Conservation (phyloP, 2,888 invertebrate genomes). For the Pammene aurita region DNA sequence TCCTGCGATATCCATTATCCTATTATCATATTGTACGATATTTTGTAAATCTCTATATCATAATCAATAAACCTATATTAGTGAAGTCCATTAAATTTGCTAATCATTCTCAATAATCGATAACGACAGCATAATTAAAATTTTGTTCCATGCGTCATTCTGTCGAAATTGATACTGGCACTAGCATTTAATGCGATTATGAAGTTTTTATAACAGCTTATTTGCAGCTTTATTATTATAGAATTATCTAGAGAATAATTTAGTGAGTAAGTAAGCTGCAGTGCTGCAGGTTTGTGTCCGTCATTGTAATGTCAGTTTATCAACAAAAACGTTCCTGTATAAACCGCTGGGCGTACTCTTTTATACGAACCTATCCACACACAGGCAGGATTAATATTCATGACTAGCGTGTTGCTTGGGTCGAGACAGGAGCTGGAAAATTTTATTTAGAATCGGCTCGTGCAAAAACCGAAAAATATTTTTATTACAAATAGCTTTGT, state of each 20-base stretch:
- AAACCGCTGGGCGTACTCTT: conserved; percentile 18
- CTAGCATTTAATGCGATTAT: conserved; percentile 11
- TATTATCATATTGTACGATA: too few species aligned
- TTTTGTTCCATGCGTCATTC: conserved; percentile 23
- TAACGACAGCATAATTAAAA: conserved; percentile 23
- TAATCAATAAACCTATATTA: not conserved
- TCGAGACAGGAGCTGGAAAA: conserved; percentile 29
- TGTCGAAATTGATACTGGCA: not conserved
- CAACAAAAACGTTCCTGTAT: conserved; percentile 51
- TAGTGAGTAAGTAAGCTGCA: not conserved
- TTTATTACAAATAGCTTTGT: conserved; percentile 8
- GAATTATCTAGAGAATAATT: not conserved
- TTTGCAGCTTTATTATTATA: not conserved
- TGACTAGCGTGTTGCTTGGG: conserved; percentile 26
- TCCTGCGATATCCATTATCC: too few species aligned
- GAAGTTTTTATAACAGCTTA: too few species aligned
- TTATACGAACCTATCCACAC: conserved; percentile 13
- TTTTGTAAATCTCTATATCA: not conserved
- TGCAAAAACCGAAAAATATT: conserved; percentile 13
- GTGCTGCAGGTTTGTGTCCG: conserved; percentile 41
- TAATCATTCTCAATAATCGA: conserved; percentile 25
- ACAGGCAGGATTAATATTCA: conserved; percentile 40
- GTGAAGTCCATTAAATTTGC: not conserved
- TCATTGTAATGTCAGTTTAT: conserved; percentile 59
- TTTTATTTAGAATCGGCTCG: conserved; percentile 31